Base-by-base conservation (phyloP, 1,140 invertebrate species). In the Xylocopa sonorina region DNA sequence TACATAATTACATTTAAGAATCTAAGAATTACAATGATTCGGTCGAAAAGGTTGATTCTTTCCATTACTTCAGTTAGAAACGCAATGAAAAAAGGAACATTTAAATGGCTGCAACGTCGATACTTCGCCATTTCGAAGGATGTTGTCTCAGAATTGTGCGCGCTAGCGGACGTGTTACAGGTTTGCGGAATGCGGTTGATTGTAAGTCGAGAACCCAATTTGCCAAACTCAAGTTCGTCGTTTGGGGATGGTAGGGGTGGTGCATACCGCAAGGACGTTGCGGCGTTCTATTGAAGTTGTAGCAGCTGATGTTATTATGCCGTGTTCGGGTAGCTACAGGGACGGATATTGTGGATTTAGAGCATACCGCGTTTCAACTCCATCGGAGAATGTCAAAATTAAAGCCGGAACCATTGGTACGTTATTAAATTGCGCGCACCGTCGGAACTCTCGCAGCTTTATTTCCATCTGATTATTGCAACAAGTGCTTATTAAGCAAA, bases 201-300 rank as follows among this genome's bases (percentile, higher is more conserved):
- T 82, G 80, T 85, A 83, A 85, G 83, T 80, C 77, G 76, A 74
- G 84, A 86, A 85, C 69, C 83, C 85, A 86, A 86, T 86, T 86
- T 85, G 83, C 75, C 83, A 85, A 85, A 82, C 83, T 86, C 67
- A 78, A 85, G 74, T 82, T 85, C 62, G 80, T 82, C 76, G 46
- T 60, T 69, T 57, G 14, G 68, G 0, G 10, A 6, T 10, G 27
- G 32, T 60, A 48, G 51, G 24, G 48, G 48, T n/a, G n/a, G 48
- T 5, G 29, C 46, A 24, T 32, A 68, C 80, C 84, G 72, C 83
- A 85, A 82, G 83, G 84, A 86, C 80, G 62, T 60, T 53, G 60
- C 51, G 51, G 58, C 58, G 67, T 85, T 85, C 80, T 73, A 77
- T 86, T 77, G 75, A 86, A 85, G 80, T 86, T 86, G 55, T 67